These are phyloP conservation scores for Apamea epomidion DNA, from an alignment of 2,888 invertebrate species.

Conservation along the genomic window DNA sequence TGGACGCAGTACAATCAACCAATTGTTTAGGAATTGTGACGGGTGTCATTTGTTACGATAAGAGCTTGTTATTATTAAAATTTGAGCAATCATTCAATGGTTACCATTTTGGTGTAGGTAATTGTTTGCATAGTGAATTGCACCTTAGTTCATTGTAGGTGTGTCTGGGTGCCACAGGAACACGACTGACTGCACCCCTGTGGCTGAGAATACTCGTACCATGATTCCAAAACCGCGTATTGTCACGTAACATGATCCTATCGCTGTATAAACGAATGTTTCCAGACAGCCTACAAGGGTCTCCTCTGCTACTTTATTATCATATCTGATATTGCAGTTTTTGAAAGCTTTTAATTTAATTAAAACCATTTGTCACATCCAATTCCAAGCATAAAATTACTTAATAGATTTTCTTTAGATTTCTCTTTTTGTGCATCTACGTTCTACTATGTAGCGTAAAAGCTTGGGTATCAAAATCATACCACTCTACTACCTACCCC, in stretches of 20 bases:
- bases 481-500: no score
- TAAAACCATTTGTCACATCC: constrained; percentile 31
- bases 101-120: constrained; percentile 1
- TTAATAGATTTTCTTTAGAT: not conserved
- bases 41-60: constrained; percentile 35
- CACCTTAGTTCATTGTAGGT: constrained; percentile 40
- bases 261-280: constrained; percentile 37
- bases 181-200: constrained; percentile 40
- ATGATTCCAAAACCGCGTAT: constrained; percentile 48
- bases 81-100: constrained; percentile 29
- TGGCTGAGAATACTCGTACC: constrained; percentile 55
- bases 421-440: not conserved
- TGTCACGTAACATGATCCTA: constrained; percentile 53
- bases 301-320: constrained; percentile 40
- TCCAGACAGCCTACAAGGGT: constrained; percentile 39
- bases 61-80: constrained; percentile 14
- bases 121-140: constrained; percentile 56
- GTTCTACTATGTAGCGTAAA: constrained; percentile 3
- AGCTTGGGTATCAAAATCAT: constrained; percentile 2
- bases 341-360: constrained; percentile 38
- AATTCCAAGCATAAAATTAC: not conserved
- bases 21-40: constrained; percentile 57
- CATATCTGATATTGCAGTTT: constrained; percentile 33
- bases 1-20: constrained; percentile 53
- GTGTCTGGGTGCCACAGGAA: constrained; percentile 29